A percentile compares a stretch with the other conserved stretches of the same genome.
These are phyloP conservation scores for Crossaster papposus DNA, from an alignment of 53 echinoderm and acorn worm species.

Conservation along the genomic window DNA sequence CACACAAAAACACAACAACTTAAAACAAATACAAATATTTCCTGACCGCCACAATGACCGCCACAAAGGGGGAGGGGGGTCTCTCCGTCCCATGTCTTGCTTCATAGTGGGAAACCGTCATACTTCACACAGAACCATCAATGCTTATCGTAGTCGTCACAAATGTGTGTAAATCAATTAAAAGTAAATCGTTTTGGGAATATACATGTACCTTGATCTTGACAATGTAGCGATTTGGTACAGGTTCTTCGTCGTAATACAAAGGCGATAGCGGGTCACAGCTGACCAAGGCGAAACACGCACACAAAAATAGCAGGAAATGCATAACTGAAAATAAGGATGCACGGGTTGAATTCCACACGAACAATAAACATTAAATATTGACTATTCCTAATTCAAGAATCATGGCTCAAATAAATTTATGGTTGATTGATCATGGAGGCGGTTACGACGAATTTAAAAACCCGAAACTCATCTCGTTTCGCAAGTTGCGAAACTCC, in stretches of 20 bases:
- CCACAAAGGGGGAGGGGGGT: no score
- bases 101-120: not conserved
- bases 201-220: conserved; percentile 62
- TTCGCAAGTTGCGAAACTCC: no score
- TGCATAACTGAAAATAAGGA: not conserved
- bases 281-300: not conserved
- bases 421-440: not conserved
- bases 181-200: not conserved
- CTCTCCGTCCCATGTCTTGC: no score
- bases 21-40: no score
- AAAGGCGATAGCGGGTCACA: conserved; percentile 39
- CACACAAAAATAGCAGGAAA: not conserved
- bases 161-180: not conserved
- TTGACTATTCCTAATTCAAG: no score
- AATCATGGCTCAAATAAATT: not conserved
- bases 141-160: not conserved
- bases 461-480: no score
- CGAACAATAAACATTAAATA: not conserved
- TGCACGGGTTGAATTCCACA: not conserved
- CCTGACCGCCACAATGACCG: no score
- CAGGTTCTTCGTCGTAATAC: conserved; percentile 31
- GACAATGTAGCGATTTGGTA: conserved; percentile 56
- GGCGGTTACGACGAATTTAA: no score
- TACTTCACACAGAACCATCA: not conserved
- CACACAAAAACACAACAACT: no score